Conservation (phyloP, 2,888 invertebrate genomes). For the Troides aeacus region DNA sequence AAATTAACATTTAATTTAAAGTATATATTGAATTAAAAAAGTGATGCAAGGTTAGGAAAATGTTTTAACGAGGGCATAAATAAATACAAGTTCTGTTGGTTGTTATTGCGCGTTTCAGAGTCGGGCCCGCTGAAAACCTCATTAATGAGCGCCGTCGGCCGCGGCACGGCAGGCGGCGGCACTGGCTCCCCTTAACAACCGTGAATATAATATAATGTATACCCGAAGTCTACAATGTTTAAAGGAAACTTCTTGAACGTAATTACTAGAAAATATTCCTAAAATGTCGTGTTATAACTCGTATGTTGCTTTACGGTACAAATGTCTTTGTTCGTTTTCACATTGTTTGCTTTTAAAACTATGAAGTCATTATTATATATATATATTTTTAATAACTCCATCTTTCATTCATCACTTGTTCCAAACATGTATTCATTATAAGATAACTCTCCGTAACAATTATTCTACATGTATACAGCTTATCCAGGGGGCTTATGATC, state of each 20-base stretch:
- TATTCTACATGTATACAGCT: background rate
- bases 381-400: background rate
- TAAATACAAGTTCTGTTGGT: background rate
- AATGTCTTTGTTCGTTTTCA: background rate
- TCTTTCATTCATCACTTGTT: background rate
- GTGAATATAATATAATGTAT: background rate
- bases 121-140: slow-evolving; percentile 9
- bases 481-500: no score
- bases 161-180: background rate
- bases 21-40: background rate
- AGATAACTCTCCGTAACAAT: background rate
- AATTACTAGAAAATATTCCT: slow-evolving; percentile 4
- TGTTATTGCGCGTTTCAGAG: background rate
- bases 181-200: background rate
- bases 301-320: background rate
- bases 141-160: slow-evolving; percentile 9
- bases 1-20: no score
- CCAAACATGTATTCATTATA: background rate
- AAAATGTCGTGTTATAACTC: background rate
- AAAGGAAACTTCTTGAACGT: background rate
- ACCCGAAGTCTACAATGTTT: background rate
- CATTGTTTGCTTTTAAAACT: slow-evolving; percentile 2
- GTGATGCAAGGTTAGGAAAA: background rate
- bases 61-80: slow-evolving; percentile 19
- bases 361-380: background rate